phyloP scores from a whole-genome alignment of 2,797 vertebrate species.

The Columba guinea region DNA sequence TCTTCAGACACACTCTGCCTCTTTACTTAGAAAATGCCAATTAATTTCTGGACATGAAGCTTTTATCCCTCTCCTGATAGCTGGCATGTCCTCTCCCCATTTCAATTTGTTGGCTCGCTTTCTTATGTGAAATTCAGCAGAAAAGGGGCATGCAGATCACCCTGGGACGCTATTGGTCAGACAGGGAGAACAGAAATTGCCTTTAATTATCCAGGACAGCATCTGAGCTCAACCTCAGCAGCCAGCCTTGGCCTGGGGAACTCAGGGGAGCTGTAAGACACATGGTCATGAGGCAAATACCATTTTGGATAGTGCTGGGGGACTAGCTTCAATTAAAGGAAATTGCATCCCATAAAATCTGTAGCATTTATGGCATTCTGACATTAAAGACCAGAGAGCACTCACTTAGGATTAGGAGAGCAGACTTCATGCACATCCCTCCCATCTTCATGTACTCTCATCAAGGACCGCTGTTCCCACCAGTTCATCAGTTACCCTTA shows the following conservation, averaged over 20 bases:
- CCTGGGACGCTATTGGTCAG: not conserved
- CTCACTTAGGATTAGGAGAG: not conserved
- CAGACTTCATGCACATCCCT: not conserved
- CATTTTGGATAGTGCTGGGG: not conserved
- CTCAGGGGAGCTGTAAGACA: conserved; percentile 19
- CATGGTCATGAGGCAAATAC: not conserved
- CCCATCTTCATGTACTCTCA: not conserved
- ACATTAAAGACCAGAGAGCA: not conserved
- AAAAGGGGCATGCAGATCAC: not conserved
- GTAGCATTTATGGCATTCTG: not conserved
- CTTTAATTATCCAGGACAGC: not conserved
- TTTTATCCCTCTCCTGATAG: conserved; percentile 30
- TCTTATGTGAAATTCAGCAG: conserved; percentile 1
- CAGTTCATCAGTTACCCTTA: not conserved
- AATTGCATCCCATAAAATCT: conserved; percentile 2
- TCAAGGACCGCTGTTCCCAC: not conserved
- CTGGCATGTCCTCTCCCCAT: not conserved
- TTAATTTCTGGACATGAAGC: conserved; percentile 27
- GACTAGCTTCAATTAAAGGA: conserved; percentile 30
- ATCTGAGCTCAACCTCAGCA: not conserved
- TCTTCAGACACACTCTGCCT: not conserved
- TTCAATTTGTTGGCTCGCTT: conserved; percentile 24
- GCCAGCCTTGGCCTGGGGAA: not conserved
- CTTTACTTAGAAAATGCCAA: conserved; percentile 43
- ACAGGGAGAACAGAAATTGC: not conserved